phyloP scores from a whole-genome alignment of 1,140 invertebrate genomes.

The Chionoecetes opilio region DNA sequence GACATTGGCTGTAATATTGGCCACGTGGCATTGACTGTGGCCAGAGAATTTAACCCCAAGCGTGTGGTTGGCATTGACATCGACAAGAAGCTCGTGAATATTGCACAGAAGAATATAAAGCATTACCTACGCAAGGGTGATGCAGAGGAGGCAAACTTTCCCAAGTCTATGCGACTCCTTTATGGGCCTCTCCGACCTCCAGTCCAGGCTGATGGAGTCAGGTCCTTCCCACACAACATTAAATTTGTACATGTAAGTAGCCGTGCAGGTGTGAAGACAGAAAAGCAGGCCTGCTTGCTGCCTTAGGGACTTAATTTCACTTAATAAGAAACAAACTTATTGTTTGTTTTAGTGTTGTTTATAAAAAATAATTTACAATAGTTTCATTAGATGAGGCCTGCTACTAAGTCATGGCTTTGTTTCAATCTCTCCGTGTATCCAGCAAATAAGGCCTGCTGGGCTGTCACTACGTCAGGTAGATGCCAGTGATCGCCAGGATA shows the following conservation, averaged over 20 bases:
- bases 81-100: slow-evolving; percentile 93
- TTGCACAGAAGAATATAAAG: slow-evolving; percentile 92
- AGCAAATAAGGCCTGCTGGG: no score
- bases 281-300: no score
- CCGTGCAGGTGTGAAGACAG: no score
- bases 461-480: no score
- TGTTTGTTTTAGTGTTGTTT: no score
- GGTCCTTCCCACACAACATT: slow-evolving; percentile 93
- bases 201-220: slow-evolving; percentile 84
- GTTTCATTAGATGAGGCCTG: no score
- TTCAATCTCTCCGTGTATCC: no score
- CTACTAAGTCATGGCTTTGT: no score
- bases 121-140: slow-evolving; percentile 87
- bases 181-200: slow-evolving; percentile 91
- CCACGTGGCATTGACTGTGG: slow-evolving; percentile 93
- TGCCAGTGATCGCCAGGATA: no score
- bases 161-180: slow-evolving; percentile 92
- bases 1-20: slow-evolving; percentile 99
- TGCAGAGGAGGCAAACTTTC: slow-evolving; percentile 87
- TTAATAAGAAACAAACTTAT: no score
- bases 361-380: no score
- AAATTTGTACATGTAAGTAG: slow-evolving; percentile 91
- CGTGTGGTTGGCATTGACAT: slow-evolving; percentile 98
- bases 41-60: slow-evolving; percentile 92
- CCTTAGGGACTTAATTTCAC: no score